A percentile compares a stretch with the other conserved stretches of the same genome.
phyloP scores from a whole-genome alignment of 2,797 vertebrate species.

The Mareca strepera region DNA sequence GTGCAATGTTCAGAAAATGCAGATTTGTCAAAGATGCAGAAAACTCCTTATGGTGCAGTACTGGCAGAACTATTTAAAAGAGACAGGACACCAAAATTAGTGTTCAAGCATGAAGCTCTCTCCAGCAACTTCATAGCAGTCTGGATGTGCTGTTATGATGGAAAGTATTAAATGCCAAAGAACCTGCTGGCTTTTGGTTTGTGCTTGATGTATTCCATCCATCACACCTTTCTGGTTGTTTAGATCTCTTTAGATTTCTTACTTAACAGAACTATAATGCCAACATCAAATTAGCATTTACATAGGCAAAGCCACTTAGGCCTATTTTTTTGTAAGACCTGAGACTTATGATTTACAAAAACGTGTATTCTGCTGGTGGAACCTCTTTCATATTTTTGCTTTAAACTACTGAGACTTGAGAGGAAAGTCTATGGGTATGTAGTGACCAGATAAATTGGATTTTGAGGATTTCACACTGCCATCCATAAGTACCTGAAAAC shows the following conservation, averaged over 20 bases:
- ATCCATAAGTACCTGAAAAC: constrained; percentile 7
- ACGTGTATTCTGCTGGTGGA: background rate
- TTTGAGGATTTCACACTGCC: background rate
- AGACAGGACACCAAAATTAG: background rate
- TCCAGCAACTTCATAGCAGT: constrained; percentile 15
- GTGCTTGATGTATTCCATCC: constrained; percentile 38
- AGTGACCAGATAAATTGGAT: background rate
- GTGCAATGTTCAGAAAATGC: constrained; percentile 12
- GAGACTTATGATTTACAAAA: constrained; percentile 3
- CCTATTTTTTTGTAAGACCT: background rate
- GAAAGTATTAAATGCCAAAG: constrained; percentile 19
- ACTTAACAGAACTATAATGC: constrained; percentile 14
- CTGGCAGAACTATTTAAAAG: constrained; percentile 10
- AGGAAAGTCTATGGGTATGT: background rate
- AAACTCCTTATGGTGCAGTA: background rate
- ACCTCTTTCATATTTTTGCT: background rate
- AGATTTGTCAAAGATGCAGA: constrained; percentile 12
- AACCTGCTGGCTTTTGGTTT: constrained; percentile 18
- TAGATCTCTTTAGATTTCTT: constrained; percentile 18
- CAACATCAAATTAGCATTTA: constrained; percentile 15
- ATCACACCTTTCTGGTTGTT: background rate
- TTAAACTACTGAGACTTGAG: background rate
- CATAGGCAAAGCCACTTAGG: background rate
- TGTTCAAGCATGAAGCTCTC: background rate
- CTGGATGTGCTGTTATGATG: background rate